phyloP scores from a whole-genome alignment of 2,113 vertebrate species.

The Haplochromis vanheusdeni region DNA sequence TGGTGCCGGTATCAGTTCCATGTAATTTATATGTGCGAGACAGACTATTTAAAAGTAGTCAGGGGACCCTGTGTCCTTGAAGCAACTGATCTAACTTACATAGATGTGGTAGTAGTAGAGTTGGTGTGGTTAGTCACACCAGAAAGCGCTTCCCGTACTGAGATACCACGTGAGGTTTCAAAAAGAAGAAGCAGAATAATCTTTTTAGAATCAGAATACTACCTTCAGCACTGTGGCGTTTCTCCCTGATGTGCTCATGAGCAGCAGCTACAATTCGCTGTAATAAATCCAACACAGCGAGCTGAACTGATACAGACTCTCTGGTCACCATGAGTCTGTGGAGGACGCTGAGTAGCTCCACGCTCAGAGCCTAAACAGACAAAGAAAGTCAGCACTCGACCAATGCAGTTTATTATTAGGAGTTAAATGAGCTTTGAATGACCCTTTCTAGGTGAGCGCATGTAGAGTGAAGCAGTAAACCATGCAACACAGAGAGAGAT shows the following conservation, averaged over 20 bases:
- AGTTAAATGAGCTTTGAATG: not conserved
- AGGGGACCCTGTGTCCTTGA: not conserved
- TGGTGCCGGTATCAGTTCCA: not conserved
- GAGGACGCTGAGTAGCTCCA: constrained; percentile 86
- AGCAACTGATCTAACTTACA: not conserved
- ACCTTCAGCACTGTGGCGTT: constrained; percentile 91
- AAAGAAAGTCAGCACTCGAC: not conserved
- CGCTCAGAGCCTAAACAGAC: constrained; percentile 75
- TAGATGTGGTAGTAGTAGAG: not conserved
- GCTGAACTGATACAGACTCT: constrained; percentile 79
- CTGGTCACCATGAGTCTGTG: constrained; percentile 89
- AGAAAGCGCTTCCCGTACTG: not conserved
- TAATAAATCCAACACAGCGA: constrained; percentile 82
- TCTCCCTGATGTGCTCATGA: constrained; percentile 88
- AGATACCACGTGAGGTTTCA: not conserved
- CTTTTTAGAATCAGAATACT: not conserved
- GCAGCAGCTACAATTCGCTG: constrained; percentile 79
- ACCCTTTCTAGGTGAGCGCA: not conserved
- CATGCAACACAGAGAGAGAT: not conserved
- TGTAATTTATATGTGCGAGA: not conserved
- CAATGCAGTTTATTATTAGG: not conserved
- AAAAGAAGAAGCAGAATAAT: not conserved
- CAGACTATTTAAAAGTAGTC: not conserved
- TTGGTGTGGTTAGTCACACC: not conserved
- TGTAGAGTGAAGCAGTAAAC: not conserved